These are phyloP conservation scores for Drymodes brunneopygia DNA, from an alignment of 2,113 vertebrate species.

Conservation along the genomic window DNA sequence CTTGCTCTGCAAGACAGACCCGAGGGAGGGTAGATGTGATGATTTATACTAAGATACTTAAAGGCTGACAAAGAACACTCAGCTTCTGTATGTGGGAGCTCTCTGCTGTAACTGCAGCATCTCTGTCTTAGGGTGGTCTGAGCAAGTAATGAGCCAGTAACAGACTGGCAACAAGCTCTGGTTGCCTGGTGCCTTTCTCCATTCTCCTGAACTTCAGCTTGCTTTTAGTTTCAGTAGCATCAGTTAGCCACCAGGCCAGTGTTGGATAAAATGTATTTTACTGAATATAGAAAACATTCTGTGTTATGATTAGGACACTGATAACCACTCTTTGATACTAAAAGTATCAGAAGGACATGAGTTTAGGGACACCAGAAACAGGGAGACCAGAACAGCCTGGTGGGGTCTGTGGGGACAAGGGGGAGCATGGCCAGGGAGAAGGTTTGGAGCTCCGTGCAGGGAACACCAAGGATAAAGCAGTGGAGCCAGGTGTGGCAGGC, in stretches of 20 bases:
- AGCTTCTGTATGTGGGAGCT: neutral
- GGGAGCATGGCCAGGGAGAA: neutral
- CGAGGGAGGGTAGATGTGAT: neutral
- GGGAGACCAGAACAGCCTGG: neutral
- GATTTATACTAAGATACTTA: neutral
- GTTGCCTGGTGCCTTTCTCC: neutral
- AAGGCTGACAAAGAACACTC: neutral
- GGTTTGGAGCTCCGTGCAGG: neutral
- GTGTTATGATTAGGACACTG: neutral
- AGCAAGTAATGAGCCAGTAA: neutral
- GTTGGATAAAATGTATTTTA: neutral
- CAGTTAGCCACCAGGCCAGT: neutral
- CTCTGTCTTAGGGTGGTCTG: neutral
- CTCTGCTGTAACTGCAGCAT: neutral
- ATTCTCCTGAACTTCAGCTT: neutral
- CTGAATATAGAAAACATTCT: neutral
- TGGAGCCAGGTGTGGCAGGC: neutral
- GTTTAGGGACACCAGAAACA: neutral
- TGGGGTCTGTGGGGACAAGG: too few species aligned
- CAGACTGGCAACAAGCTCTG: neutral
- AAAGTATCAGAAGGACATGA: neutral
- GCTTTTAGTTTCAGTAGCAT: neutral
- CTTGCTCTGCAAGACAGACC: neutral
- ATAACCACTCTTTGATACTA: neutral
- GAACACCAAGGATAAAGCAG: neutral